Percentiles rank a stretch among this genome's conserved stretches.
Evolutionary conservation across 1,140 invertebrate genomes (phyloP).

Genomic region (Frieseomelitta varia): DNA sequence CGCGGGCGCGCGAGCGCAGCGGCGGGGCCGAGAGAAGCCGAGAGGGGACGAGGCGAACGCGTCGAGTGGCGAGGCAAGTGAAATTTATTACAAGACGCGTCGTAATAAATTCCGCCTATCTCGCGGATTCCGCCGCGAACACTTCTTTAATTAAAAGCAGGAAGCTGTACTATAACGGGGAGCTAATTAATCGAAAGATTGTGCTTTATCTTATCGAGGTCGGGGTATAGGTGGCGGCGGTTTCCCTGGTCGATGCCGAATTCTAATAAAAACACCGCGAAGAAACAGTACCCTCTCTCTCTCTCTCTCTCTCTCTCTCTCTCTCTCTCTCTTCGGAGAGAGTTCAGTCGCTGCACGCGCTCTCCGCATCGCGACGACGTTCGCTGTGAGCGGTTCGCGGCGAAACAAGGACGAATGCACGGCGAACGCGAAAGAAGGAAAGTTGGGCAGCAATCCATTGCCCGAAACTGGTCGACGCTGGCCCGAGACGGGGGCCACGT

Average conservation of each 20-base stretch:
- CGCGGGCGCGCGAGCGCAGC: background rate
- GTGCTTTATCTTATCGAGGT: conserved; percentile 49
- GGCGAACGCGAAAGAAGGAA: conserved; percentile 25
- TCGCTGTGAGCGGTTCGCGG: too few species aligned
- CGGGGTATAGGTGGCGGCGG: conserved; percentile 26
- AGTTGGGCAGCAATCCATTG: conserved; percentile 42
- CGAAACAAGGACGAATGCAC: background rate
- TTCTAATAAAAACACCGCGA: conserved; percentile 48
- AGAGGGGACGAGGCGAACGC: conserved; percentile 43
- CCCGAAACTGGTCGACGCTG: conserved; percentile 11
- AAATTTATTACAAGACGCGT: conserved; percentile 62
- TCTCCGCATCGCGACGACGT: background rate
- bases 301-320: background rate
- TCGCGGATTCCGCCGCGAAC: conserved; percentile 47
- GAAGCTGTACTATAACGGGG: conserved; percentile 50
- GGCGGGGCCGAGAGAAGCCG: background rate
- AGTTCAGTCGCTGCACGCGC: background rate
- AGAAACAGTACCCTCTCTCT: background rate
- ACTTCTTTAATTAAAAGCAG: conserved; percentile 66
- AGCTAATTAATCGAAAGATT: conserved; percentile 54
- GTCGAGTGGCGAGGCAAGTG: conserved; percentile 58
- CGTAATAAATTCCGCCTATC: conserved; percentile 64
- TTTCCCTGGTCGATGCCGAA: conserved; percentile 31
- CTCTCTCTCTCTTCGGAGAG: background rate
- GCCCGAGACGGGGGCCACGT: background rate